Evolutionary conservation across 2,113 vertebrate species (phyloP), one percentile per base, ranked within the genome.

Genomic region (Orycteropus afer): DNA sequence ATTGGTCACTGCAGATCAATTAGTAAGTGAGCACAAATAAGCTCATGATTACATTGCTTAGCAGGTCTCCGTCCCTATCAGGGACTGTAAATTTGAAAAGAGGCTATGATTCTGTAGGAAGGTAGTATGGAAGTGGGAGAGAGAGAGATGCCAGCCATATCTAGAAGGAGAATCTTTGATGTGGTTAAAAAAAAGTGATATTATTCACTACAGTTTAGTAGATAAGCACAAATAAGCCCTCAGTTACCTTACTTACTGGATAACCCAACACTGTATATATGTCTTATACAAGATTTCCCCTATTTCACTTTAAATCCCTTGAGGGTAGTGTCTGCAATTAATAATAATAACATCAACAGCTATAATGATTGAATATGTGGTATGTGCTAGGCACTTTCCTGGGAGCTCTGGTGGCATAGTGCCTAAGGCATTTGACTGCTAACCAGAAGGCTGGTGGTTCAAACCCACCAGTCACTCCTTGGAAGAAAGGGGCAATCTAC

Each of bases 271-370:
- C 14, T 57, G 55, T 57, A 17, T 57, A 17, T 57, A 57, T 57
- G 20, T 57, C 4, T 20, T 27, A 37, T 37, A 71, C 5, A 7
- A 67, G 15, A n/a, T 73, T 37, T 89, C 25, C 29, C 17, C n/a
- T 82, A 49, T 87, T 74, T 89, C 55, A 34, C 23, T 84, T 87
- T 93, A 67, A 49, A 51, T 92, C 91, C 17, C 34, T 93, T 63
- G 57, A 95, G 51, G 37, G 40, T 49, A 79, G 10, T 53, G 87
- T 80, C n/a, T 95, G 29, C 82, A 55, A 4, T 8, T 78, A 11
- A 61, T 78, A 67, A 74, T 67, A 85, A 78, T 42, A 85, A 69
- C 32, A 81, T 45, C 59, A 94, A 61, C 2, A 84, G 14, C 20
- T 86, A 27, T 55, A 42, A 32, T 81, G 76, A 59, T 15, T 59